Evolutionary conservation across 2,113 vertebrate species (phyloP).

Genomic region (Himantopus leucocephalus): DNA sequence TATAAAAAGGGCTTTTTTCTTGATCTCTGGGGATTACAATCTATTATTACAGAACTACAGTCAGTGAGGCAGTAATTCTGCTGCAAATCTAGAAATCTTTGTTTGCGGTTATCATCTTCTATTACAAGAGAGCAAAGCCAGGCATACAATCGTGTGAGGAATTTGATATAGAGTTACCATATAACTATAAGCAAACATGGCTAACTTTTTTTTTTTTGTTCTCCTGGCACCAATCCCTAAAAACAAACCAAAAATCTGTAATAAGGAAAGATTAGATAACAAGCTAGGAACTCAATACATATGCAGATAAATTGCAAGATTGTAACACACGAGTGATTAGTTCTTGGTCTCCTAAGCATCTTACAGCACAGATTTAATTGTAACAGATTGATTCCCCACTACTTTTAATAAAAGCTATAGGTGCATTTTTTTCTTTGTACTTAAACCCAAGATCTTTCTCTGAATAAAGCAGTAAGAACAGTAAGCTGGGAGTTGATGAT

Average conservation of each 20-base stretch:
- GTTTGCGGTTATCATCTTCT: not conserved
- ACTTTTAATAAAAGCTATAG: slow-evolving; percentile 8
- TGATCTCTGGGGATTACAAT: not conserved
- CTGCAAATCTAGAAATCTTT: not conserved
- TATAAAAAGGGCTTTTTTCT: not conserved
- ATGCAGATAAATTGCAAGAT: not conserved
- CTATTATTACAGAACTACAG: not conserved
- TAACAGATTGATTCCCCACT: not conserved
- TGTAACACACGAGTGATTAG: not conserved
- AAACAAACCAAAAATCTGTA: not conserved
- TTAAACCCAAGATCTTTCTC: slow-evolving; percentile 33
- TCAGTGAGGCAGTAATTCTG: not conserved
- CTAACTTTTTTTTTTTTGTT: not conserved
- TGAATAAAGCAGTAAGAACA: not conserved
- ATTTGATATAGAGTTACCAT: not conserved
- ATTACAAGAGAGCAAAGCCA: not conserved
- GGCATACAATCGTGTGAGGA: not conserved
- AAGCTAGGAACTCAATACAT: not conserved
- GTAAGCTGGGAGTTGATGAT: slow-evolving; percentile 3
- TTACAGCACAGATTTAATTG: not conserved
- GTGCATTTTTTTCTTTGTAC: not conserved
- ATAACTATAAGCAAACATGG: not conserved
- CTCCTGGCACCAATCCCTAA: not conserved
- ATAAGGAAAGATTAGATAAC: not conserved
- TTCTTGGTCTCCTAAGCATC: not conserved